Evolutionary conservation across 2,113 vertebrate species (phyloP).

Genomic region (Phalacrocorax aristotelis): DNA sequence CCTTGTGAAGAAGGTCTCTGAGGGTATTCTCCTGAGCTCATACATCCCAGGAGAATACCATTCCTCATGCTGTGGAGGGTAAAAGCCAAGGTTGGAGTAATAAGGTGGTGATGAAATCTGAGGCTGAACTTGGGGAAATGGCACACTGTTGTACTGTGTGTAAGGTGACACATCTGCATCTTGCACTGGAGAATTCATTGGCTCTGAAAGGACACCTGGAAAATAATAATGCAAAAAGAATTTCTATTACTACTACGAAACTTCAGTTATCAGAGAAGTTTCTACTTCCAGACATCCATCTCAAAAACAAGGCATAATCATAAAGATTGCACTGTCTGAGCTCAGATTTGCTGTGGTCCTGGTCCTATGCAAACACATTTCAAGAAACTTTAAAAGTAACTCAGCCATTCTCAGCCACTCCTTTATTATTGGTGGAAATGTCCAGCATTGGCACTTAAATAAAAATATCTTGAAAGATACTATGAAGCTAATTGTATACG

Average conservation of each 20-base stretch:
- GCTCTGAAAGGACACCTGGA: slow-evolving; percentile 88
- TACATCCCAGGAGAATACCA: slow-evolving; percentile 89
- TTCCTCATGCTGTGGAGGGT: slow-evolving; percentile 86
- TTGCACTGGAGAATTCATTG: slow-evolving; percentile 83
- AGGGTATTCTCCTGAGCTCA: slow-evolving; percentile 85
- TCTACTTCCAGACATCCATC: background rate
- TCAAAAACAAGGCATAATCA: background rate
- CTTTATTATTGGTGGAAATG: background rate
- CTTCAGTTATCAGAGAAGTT: background rate
- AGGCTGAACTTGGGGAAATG: slow-evolving; percentile 84
- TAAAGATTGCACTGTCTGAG: background rate
- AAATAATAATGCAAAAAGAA: slow-evolving; percentile 3
- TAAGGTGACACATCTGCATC: slow-evolving; percentile 86
- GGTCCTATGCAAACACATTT: background rate
- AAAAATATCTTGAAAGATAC: background rate
- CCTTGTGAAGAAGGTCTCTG: slow-evolving; percentile 80
- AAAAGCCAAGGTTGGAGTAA: slow-evolving; percentile 88
- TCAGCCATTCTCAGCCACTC: background rate
- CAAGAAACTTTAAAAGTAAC: background rate
- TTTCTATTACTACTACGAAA: background rate
- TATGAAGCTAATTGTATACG: background rate
- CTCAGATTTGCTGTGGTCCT: background rate
- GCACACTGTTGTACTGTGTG: slow-evolving; percentile 80
- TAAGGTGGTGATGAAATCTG: slow-evolving; percentile 82
- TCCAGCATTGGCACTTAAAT: rapidly evolving